Conservation (phyloP, 2,888 invertebrate species). For the Chesias legatella region DNA sequence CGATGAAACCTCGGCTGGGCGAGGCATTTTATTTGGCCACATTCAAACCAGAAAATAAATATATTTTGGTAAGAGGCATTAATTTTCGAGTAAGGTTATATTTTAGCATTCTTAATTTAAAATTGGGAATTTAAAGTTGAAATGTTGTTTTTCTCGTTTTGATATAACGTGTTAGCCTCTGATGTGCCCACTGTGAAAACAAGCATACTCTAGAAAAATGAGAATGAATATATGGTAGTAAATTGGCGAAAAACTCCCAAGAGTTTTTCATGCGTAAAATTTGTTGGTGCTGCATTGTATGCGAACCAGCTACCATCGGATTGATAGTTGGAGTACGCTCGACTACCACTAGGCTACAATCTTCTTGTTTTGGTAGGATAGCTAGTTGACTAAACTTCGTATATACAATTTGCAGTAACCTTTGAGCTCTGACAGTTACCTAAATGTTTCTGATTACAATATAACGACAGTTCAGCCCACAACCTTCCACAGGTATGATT, state of each 20-base stretch:
- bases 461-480: constrained; percentile 16
- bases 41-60: constrained; percentile 8
- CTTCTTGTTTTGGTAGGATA: no score
- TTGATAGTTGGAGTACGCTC: no score
- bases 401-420: neutral
- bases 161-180: no score
- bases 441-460: constrained; percentile 19
- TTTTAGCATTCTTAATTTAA: neutral
- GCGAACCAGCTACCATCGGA: no score
- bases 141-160: neutral
- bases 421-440: constrained; percentile 8
- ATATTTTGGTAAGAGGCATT: neutral
- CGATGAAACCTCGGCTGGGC: constrained; percentile 9
- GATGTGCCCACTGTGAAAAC: no score
- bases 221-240: no score
- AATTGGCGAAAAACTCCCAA: no score
- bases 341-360: no score
- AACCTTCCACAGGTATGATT: constrained; percentile 22
- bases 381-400: neutral
- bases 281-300: no score
- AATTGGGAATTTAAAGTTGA: no score
- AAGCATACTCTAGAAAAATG: no score
- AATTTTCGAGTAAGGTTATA: constrained; percentile 1
- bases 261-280: no score
- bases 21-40: constrained; percentile 16